Base-by-base conservation (phyloP, 2,888 invertebrate genomes). In the Argynnis bischoffii region DNA sequence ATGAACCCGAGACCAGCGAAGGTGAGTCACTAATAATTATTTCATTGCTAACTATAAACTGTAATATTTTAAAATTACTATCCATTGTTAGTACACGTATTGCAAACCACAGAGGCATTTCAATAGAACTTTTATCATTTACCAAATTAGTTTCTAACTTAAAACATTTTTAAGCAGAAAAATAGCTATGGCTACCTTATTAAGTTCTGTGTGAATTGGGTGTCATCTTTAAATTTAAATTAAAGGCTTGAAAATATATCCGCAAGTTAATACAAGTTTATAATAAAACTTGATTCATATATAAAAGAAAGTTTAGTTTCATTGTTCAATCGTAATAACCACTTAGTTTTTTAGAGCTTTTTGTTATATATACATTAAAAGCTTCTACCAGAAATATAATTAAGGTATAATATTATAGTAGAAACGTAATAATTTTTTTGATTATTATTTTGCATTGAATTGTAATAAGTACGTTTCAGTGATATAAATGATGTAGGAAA, bases 321-420 rank as follows among this genome's bases (percentile, higher is more conserved):
- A 48, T 59, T 59, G 26, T 26, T 26, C n/a, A 11, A n/a, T 48
- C 48, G 26, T 48, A 59, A 59, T 16, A 48, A 31, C n/a, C 48
- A 26, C 26, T 13, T 48, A 48, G 26, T 48, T 59, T 59, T 59
- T 59, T 26, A 13, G 1, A 6, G 11, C 11, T 31, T 21, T 59
- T 59, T 59, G 48, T 26, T 59, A 26, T 48, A 59, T 26, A 59
- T 59, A 48, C 26, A 26, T 48, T 26, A 48, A 3, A 31, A 31
- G n/a, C 48, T 6, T 59, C 26, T 48, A 46, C 15, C 21, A 57
- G 48, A 47, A 59, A 31, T 48, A 48, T 59, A 59, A 59, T 59
- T 59, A n/a, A 59, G 59, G 59, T 48, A 47, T 15, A 59, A 59
- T 47, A 48, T 26, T 59, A 47, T 26, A 41, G 35, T 8, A 41